Conservation (phyloP, 2,113 vertebrate species). For the Lampris megalopsis region DNA sequence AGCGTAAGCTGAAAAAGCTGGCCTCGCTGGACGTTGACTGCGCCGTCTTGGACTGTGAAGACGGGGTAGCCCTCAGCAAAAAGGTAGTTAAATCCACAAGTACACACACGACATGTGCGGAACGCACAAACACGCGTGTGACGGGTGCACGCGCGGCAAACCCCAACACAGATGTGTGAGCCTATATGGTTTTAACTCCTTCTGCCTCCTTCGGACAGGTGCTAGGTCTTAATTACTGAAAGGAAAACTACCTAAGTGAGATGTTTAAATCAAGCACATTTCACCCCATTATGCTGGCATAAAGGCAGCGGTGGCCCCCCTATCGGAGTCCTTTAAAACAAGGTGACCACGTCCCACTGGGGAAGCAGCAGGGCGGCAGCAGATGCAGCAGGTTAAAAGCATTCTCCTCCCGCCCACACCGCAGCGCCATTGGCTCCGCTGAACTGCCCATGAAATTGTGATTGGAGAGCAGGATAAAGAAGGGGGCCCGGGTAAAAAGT, state of each 20-base stretch:
- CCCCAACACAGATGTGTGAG: constrained; percentile 23
- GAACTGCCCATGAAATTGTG: constrained; percentile 83
- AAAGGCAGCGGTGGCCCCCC: constrained; percentile 71
- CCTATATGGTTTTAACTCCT: constrained; percentile 40
- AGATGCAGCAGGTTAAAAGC: constrained; percentile 87
- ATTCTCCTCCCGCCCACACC: constrained; percentile 81
- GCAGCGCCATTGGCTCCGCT: constrained; percentile 78
- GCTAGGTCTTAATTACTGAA: constrained; percentile 75
- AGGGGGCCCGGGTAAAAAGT: constrained; percentile 70
- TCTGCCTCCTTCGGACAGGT: constrained; percentile 72
- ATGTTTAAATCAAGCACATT: constrained; percentile 82
- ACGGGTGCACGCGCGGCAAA: background rate
- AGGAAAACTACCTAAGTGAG: constrained; percentile 80
- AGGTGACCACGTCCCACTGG: constrained; percentile 86
- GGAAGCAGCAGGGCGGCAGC: constrained; percentile 82
- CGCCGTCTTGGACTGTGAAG: constrained; percentile 95
- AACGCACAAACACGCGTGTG: constrained; percentile 1
- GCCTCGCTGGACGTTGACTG: constrained; percentile 91
- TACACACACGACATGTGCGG: background rate
- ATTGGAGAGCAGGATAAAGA: constrained; percentile 81
- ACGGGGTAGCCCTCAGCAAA: constrained; percentile 93
- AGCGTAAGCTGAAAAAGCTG: constrained; percentile 94
- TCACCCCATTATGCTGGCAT: constrained; percentile 78
- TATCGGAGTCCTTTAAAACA: constrained; percentile 81
- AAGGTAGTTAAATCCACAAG: constrained; percentile 84